Evolutionary conservation across 2,797 vertebrate genomes (phyloP).

Genomic region (Falco naumanni): DNA sequence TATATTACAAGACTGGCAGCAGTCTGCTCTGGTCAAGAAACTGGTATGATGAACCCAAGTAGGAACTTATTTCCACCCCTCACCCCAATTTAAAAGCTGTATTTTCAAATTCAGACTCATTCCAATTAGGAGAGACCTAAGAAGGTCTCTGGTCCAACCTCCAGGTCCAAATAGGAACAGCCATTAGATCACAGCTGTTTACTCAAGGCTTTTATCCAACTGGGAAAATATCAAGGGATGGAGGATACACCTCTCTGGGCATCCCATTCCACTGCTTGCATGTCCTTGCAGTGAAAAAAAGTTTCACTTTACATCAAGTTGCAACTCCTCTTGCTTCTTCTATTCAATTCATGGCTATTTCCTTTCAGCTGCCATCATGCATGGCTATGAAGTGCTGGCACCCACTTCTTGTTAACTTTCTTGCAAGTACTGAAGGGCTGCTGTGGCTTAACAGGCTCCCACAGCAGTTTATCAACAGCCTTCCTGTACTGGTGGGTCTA

Average conservation of each 20-base stretch:
- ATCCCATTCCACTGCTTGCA: neutral
- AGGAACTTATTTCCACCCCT: neutral
- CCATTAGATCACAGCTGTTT: neutral
- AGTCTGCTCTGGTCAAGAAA: neutral
- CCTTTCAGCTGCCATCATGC: neutral
- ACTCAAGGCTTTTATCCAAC: neutral
- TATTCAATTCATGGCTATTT: neutral
- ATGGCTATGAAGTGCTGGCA: fast-evolving
- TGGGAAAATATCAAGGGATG: neutral
- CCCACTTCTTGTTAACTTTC: neutral
- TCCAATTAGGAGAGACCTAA: neutral
- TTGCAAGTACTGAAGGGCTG: neutral
- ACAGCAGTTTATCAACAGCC: neutral
- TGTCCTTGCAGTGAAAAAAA: neutral
- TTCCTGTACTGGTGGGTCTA: neutral
- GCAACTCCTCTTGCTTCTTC: neutral
- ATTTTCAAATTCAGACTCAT: neutral
- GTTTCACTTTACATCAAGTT: neutral
- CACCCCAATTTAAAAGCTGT: neutral
- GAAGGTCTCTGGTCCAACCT: neutral
- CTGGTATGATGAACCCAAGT: neutral
- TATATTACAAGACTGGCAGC: no score
- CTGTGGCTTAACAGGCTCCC: neutral
- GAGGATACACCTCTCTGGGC: neutral
- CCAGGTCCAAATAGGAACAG: neutral